Base-by-base conservation (phyloP, 2,888 invertebrate genomes). In the Agrochola lychnidis region DNA sequence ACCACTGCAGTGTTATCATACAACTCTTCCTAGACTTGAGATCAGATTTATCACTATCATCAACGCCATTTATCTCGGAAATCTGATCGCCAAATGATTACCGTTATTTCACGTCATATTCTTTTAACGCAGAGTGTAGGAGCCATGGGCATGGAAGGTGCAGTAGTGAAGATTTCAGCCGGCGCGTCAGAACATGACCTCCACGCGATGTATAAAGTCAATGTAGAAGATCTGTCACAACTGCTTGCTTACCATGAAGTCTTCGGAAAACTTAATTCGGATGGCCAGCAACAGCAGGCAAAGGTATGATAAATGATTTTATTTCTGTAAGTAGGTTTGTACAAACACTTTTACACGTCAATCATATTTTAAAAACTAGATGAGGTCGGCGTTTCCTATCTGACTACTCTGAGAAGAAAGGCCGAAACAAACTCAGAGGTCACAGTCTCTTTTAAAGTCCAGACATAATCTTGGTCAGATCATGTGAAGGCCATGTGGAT, bases 231-330 rank as follows among this genome's bases (percentile, higher is more conserved):
- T 90, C 97, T 98, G 73, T 98, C 98, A 86, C 98, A 98, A 91
- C 95, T 98, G 86, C 95, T 98, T 83, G 98, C 98, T 61, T 98
- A 98, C 94, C 98, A 98, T 91, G 98, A 98, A 94, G 98, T 98
- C 64, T 98, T 95, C 75, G 96, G 96, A 4, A 96, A 96, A 90
- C 93, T 96, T 25, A 96, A 95, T 76, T 85, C 95, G 0, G 96
- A 96, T 56, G 94, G 94, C n/a, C 95, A 95, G 85, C 90, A 88
- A 81, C 90, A 87, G 64, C 94, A 94, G 80, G 87, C 94, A 51
- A 96, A 96, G 92, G 96, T 86, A 30, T n/a, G n/a, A n/a, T n/a
- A n/a, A n/a, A n/a, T n/a, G n/a, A n/a, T n/a, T n/a, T n/a, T n/a
- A n/a, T n/a, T n/a, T n/a, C n/a, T n/a, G n/a, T n/a, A n/a, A n/a